These are phyloP conservation scores for Sclerurus mexicanus DNA, from an alignment of 2,113 vertebrate species.

Conservation along the genomic window DNA sequence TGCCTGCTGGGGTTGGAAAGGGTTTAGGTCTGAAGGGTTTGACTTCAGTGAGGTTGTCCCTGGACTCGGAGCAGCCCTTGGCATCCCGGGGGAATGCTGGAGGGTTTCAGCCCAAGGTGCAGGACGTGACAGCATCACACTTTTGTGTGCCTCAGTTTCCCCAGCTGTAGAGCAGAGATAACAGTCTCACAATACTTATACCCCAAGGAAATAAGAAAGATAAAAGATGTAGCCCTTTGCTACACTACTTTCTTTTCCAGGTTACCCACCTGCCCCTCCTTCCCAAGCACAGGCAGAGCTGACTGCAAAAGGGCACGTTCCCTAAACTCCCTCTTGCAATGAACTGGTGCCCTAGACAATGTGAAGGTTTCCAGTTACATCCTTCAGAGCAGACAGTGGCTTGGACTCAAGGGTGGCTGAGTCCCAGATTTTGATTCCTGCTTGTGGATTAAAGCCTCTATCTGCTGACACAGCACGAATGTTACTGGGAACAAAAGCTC, in stretches of 20 bases:
- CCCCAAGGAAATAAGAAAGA: not conserved
- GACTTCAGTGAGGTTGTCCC: not conserved
- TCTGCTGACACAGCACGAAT: not conserved
- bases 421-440: not conserved
- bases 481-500: not conserved
- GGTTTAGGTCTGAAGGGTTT: not conserved
- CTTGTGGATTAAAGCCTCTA: not conserved
- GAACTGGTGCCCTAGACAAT: not conserved
- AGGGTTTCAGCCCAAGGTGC: not conserved
- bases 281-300: not conserved
- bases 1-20: not conserved
- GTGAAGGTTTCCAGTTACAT: not conserved
- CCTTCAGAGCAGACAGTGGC: not conserved
- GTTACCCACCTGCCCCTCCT: not conserved
- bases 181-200: not conserved
- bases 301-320: not conserved
- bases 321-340: not conserved
- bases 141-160: not conserved
- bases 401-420: not conserved
- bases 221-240: not conserved
- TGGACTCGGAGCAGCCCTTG: rapidly evolving
- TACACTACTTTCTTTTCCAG: not conserved
- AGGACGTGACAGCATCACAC: rapidly evolving
- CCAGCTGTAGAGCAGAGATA: not conserved
- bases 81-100: not conserved